These are phyloP conservation scores for Pseudomyrmex sp. DNA, from an alignment of 1,140 invertebrate genomes.

Conservation along the genomic window DNA sequence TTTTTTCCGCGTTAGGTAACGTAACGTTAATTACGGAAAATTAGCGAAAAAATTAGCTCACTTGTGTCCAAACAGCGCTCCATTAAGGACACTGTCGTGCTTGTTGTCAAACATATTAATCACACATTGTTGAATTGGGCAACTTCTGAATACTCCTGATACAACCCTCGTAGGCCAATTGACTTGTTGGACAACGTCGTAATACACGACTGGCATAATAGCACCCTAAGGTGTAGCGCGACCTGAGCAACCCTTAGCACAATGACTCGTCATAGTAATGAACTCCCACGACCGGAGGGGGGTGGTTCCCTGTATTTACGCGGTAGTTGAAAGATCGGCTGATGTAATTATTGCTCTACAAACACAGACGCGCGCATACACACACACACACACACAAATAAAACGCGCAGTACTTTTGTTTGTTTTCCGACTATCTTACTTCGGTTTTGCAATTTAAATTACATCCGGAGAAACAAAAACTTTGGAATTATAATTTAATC, in stretches of 20 bases:
- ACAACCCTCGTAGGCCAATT: conserved; percentile 2
- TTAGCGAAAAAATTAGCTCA: background rate
- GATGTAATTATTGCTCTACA: background rate
- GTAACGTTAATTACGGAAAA: background rate
- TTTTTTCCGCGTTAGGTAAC: no score
- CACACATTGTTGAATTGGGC: conserved; percentile 33
- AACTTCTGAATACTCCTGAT: conserved; percentile 6
- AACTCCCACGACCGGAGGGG: background rate
- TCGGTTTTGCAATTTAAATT: background rate
- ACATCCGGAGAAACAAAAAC: background rate
- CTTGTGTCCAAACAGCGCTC: background rate
- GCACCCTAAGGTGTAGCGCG: conserved; percentile 1
- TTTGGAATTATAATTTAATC: background rate
- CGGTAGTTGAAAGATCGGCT: background rate
- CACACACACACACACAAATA: background rate
- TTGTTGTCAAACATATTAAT: conserved; percentile 30
- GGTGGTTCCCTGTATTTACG: background rate
- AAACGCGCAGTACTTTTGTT: no score
- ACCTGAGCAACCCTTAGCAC: conserved; percentile 1
- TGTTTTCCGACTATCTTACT: background rate
- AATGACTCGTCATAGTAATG: conserved; percentile 43
- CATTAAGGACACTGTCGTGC: background rate
- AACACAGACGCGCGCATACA: background rate
- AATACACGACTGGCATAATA: conserved; percentile 25
- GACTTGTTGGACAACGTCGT: conserved; percentile 26